A percentile compares a stretch with the other conserved stretches of the same genome.
phyloP scores from a whole-genome alignment of 2,113 vertebrate genomes.

The Polypterus senegalus region DNA sequence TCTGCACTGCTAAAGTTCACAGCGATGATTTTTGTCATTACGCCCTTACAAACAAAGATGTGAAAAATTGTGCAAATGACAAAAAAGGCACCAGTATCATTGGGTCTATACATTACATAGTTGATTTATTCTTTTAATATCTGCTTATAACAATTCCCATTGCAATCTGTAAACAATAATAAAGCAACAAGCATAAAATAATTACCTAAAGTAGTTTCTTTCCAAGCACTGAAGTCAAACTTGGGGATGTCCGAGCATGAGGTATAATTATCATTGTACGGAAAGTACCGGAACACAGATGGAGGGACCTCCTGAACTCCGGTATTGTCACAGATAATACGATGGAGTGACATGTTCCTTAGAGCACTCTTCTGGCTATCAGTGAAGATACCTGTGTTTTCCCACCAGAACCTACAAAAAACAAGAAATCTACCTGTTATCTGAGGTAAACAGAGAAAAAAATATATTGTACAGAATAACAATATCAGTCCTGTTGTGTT shows the following conservation, averaged over 20 bases:
- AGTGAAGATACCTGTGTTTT: constrained; percentile 42
- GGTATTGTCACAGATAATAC: constrained; percentile 56
- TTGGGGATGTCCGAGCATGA: constrained; percentile 17
- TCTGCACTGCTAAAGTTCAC: no score
- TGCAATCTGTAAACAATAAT: no score
- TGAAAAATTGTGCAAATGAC: no score
- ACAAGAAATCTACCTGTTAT: not conserved
- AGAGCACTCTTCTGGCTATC: constrained; percentile 26
- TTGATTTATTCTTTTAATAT: no score
- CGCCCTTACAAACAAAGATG: no score
- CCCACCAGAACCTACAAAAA: constrained; percentile 43
- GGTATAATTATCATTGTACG: not conserved
- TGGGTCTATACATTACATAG: no score
- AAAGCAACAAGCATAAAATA: not conserved
- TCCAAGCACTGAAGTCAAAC: constrained; percentile 39
- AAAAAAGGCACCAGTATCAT: no score
- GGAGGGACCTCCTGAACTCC: constrained; percentile 28
- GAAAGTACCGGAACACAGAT: constrained; percentile 22
- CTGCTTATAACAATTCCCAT: no score
- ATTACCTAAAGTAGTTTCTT: constrained; percentile 19
- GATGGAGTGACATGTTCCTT: constrained; percentile 20
- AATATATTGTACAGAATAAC: no score
- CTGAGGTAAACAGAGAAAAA: no score
- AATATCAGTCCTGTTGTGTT: no score
- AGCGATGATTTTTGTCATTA: no score